A percentile compares a stretch with the other conserved stretches of the same genome.
phyloP scores from a whole-genome alignment of 2,113 vertebrate species.

The Chionodraco myersi region DNA sequence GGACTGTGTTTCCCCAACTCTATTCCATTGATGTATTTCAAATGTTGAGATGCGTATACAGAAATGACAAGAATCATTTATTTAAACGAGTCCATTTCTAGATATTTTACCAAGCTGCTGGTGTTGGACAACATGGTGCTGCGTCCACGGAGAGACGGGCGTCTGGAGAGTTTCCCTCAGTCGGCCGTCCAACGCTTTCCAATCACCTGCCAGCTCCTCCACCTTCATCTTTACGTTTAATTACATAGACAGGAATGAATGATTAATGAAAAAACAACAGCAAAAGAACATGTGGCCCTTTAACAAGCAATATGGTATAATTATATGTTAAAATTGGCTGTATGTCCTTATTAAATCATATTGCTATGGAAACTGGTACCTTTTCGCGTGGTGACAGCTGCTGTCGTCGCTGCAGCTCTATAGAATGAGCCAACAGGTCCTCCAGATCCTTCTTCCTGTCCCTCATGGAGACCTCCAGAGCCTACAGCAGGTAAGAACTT shows the following conservation, averaged over 20 bases:
- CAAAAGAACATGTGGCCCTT: conserved; percentile 5
- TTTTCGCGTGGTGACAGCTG: conserved; percentile 84
- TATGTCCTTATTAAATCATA: conserved; percentile 28
- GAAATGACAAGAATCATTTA: neutral
- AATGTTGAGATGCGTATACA: neutral
- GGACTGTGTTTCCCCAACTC: neutral
- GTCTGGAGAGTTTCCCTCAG: conserved; percentile 78
- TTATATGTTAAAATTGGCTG: conserved; percentile 32
- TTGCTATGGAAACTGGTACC: conserved; percentile 61
- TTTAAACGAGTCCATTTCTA: neutral
- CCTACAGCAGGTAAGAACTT: conserved; percentile 55
- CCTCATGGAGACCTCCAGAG: conserved; percentile 80
- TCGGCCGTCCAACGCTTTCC: conserved; percentile 81
- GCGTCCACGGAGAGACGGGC: conserved; percentile 73
- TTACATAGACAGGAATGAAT: neutral
- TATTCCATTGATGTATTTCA: neutral
- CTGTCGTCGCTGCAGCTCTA: conserved; percentile 83
- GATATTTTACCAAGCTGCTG: conserved; percentile 80
- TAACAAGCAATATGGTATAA: conserved; percentile 27
- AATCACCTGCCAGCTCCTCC: conserved; percentile 83
- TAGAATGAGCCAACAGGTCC: conserved; percentile 80
- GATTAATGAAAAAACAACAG: conserved; percentile 11
- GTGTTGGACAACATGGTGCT: conserved; percentile 77
- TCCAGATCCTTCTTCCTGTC: conserved; percentile 84
- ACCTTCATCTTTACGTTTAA: conserved; percentile 75